A percentile compares a stretch with the other conserved stretches of the same genome.
These are phyloP conservation scores for Lacanobia oleracea DNA, from an alignment of 2,888 invertebrate genomes.

Conservation along the genomic window DNA sequence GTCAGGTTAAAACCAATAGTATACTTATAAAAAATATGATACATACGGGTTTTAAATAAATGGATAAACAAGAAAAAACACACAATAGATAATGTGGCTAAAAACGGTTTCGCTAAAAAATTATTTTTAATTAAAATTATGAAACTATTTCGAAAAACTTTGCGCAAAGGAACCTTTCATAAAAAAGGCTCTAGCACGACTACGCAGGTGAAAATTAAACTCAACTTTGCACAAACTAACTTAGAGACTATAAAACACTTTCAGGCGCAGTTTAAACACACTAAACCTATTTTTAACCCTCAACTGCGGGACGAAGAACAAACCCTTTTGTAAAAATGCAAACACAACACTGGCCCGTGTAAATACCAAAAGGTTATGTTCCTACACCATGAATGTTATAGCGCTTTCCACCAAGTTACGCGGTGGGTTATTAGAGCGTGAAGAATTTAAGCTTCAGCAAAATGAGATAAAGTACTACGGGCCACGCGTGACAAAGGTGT, in stretches of 20 bases:
- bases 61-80: neutral
- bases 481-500: slow-evolving; percentile 66
- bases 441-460: slow-evolving; percentile 70
- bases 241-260: slow-evolving; percentile 33
- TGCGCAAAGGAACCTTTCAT: neutral
- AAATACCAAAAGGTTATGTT: slow-evolving; percentile 42
- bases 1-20: too few species aligned
- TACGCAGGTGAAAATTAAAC: slow-evolving; percentile 21
- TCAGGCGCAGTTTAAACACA: slow-evolving; percentile 15
- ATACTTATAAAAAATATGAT: too few species aligned
- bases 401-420: slow-evolving; percentile 49
- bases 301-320: neutral
- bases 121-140: neutral
- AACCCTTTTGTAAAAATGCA: slow-evolving; percentile 30
- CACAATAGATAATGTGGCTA: neutral
- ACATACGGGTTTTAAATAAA: too few species aligned
- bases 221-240: slow-evolving; percentile 18
- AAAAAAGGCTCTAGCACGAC: neutral
- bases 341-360: slow-evolving; percentile 13
- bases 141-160: slow-evolving; percentile 25
- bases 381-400: slow-evolving; percentile 52
- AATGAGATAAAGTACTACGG: slow-evolving; percentile 68
- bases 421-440: slow-evolving; percentile 66
- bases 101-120: neutral
- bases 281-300: slow-evolving; percentile 34